A percentile compares a stretch with the other conserved stretches of the same genome.
phyloP scores from a whole-genome alignment of 2,888 invertebrate genomes.

The Mechanitis messenoides region DNA sequence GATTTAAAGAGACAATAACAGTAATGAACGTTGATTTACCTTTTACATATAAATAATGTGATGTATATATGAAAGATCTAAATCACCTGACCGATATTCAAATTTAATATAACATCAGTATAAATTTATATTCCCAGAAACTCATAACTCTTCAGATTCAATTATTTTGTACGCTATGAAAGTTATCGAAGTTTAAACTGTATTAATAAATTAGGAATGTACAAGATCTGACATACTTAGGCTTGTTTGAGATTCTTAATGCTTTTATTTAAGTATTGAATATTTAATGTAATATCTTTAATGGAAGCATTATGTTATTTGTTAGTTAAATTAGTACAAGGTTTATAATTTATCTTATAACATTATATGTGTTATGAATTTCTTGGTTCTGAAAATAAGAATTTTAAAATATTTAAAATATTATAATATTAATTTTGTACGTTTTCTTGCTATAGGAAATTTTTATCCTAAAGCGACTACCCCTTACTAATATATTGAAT shows the following conservation, averaged over 20 bases:
- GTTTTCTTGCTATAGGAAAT: conserved; percentile 8
- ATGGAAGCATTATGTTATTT: neutral
- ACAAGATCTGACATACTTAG: conserved; percentile 17
- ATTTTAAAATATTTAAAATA: too few species aligned
- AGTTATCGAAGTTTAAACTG: conserved; percentile 22
- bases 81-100: conserved; percentile 8
- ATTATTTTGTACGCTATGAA: conserved; percentile 22
- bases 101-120: conserved; percentile 11
- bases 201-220: conserved; percentile 21
- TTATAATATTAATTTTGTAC: neutral
- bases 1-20: too few species aligned
- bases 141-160: conserved; percentile 22
- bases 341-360: too few species aligned
- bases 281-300: conserved; percentile 5
- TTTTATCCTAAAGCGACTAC: conserved; percentile 14
- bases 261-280: conserved; percentile 10
- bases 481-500: conserved; percentile 39
- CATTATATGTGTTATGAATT: too few species aligned
- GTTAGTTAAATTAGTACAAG: neutral
- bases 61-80: neutral
- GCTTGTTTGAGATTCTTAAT: conserved; percentile 8
- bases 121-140: conserved; percentile 17
- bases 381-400: too few species aligned
- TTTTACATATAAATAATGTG: too few species aligned
- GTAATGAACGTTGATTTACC: too few species aligned